A percentile compares a stretch with the other conserved stretches of the same genome.
phyloP scores from a whole-genome alignment of 1,140 invertebrate genomes.

The Pseudomyrmex cubaensis region DNA sequence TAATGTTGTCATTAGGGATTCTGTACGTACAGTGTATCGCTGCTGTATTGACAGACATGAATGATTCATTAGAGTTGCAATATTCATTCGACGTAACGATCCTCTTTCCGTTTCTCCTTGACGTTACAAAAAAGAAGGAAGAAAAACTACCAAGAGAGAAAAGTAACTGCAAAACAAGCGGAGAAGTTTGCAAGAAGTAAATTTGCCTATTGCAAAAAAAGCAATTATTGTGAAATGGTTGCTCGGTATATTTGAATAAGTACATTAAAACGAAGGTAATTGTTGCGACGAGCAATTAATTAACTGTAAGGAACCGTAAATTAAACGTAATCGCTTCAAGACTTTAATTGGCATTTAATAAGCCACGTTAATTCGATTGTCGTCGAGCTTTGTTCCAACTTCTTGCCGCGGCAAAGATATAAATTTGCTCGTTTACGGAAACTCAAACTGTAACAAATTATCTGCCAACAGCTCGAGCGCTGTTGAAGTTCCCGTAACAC shows the following conservation, averaged over 20 bases:
- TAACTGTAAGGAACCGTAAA: constrained; percentile 61
- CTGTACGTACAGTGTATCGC: not conserved
- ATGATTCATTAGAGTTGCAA: constrained; percentile 13
- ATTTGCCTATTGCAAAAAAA: constrained; percentile 17
- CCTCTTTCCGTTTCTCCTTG: not conserved
- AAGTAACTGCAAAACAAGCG: constrained; percentile 9
- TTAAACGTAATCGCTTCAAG: constrained; percentile 54
- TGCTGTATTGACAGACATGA: not conserved
- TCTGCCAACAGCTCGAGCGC: not conserved
- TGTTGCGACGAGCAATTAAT: constrained; percentile 57
- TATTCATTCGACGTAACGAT: constrained; percentile 2
- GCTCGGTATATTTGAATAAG: not conserved
- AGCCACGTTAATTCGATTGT: constrained; percentile 39
- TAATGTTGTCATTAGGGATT: constrained; percentile 7
- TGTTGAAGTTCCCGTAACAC: constrained; percentile 8
- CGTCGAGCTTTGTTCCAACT: constrained; percentile 20
- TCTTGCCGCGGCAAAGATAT: constrained; percentile 21
- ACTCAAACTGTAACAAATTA: constrained; percentile 37
- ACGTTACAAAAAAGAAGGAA: not conserved
- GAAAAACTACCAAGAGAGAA: not conserved
- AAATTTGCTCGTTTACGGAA: constrained; percentile 27
- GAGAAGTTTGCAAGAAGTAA: constrained; percentile 8
- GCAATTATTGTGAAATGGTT: not conserved
- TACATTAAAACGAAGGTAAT: constrained; percentile 53
- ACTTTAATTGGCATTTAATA: constrained; percentile 66